Conservation (phyloP, 2,113 vertebrate species). For the Chaetodon auriga region DNA sequence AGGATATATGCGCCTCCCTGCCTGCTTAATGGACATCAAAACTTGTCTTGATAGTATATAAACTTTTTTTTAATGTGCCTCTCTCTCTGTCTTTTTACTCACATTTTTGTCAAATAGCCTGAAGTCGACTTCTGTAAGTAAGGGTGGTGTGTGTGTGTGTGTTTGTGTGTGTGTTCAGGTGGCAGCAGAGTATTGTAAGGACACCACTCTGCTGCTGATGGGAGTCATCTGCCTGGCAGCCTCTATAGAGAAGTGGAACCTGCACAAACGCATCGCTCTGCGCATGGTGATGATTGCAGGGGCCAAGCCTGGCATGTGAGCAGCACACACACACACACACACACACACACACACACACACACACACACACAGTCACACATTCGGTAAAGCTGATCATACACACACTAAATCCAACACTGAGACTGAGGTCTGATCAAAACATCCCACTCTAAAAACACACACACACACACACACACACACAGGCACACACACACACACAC, state of each 20-base stretch:
- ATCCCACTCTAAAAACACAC: background rate
- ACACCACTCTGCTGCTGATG: conserved; percentile 96
- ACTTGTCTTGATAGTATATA: background rate
- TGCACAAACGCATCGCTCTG: conserved; percentile 95
- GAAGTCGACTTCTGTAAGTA: too few species aligned
- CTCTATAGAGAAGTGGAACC: conserved; percentile 98
- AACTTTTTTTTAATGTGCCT: background rate
- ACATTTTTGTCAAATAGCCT: too few species aligned
- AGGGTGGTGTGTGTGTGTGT: background rate
- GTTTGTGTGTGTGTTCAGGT: conserved; percentile 84
- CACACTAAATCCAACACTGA: background rate
- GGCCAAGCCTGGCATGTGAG: conserved; percentile 98
- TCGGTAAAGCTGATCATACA: background rate
- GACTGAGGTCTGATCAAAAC: background rate
- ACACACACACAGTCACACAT: background rate
- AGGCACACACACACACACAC: background rate
- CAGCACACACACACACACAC: background rate
- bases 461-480: background rate
- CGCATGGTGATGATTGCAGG: conserved; percentile 98
- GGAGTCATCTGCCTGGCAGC: conserved; percentile 98
- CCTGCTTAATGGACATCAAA: too few species aligned
- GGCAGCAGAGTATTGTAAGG: conserved; percentile 96
- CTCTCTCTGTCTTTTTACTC: too few species aligned
- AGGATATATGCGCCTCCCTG: too few species aligned
- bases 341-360: background rate